Base-by-base conservation (phyloP, 1,140 invertebrate species). In the Hypothenemus hampei region DNA sequence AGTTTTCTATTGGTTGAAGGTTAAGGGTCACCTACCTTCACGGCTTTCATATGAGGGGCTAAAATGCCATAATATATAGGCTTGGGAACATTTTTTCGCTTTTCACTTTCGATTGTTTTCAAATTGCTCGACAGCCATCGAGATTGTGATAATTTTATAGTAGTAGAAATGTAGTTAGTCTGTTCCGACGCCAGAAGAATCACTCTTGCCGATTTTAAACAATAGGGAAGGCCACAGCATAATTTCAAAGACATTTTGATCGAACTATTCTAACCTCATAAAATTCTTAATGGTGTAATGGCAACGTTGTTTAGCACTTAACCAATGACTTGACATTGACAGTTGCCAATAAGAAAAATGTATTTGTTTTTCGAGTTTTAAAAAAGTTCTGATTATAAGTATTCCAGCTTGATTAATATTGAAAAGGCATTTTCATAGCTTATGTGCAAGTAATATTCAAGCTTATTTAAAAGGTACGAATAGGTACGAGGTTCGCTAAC, bases 21-120 rank as follows among this genome's bases (percentile, higher is more conserved):
- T 11, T 26, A 3, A 19, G 13, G 10, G 1, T 31, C 10, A 24
- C 19, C 36, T 65, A 69, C 55, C 72, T 95, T 96, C 0, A 93
- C 78, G 29, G 71, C 71, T 63, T 76, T 80, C 46, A 94, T 81
- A 63, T 84, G 80, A 3, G 72, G 75, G 1, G 79, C 75, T 20
- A 93, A 67, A 1, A 72, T 69, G 5, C 89, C 92, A 54, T 60
- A 58, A 63, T 71, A 71, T 16, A 71, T 40, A 48, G 57, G 41
- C 48, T 57, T 62, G 20, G 33, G 10, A 21, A 29, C 20, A 36
- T 37, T 19, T 47, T 55, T 49, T 41, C 16, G 50, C 19, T 53
- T 45, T 5, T 44, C 21, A 43, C 0, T 31, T 16, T 19, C 3
- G 21, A 11, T 23, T 43, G 8, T 21, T 21, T n/a, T 43, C 19